These are phyloP conservation scores for Heliconius eleuchia DNA, from an alignment of 1,140 invertebrate species.

Conservation along the genomic window DNA sequence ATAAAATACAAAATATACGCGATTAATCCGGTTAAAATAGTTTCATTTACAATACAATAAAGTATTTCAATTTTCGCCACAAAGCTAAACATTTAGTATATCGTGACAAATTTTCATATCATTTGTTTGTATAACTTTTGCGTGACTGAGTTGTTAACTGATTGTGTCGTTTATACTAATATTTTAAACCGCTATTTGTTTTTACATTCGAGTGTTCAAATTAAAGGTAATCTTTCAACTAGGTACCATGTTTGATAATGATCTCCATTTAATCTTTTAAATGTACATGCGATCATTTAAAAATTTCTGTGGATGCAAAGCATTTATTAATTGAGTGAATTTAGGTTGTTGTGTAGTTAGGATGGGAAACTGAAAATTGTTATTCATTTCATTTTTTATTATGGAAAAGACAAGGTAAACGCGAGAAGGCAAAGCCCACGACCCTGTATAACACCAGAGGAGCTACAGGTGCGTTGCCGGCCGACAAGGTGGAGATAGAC, in stretches of 20 bases:
- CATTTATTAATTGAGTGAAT: not conserved
- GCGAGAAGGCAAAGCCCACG: too few relatives aligned
- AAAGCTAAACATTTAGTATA: slow-evolving; percentile 22
- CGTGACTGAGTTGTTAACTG: slow-evolving; percentile 27
- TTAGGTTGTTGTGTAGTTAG: too few relatives aligned
- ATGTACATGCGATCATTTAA: not conserved
- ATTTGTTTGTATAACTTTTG: slow-evolving; percentile 22
- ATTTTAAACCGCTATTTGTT: slow-evolving; percentile 1
- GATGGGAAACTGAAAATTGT: too few relatives aligned
- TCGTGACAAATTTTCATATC: slow-evolving; percentile 17
- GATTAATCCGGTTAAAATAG: too few relatives aligned
- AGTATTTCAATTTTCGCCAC: slow-evolving; percentile 18
- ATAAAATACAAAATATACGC: too few relatives aligned
- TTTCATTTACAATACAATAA: not conserved
- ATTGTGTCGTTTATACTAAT: slow-evolving; percentile 14
- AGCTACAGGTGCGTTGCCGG: too few relatives aligned
- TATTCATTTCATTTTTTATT: too few relatives aligned
- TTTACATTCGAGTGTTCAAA: not conserved
- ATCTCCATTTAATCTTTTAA: not conserved
- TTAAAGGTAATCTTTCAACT: not conserved
- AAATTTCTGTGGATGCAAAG: not conserved
- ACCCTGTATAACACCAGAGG: too few relatives aligned
- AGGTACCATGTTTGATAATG: not conserved
- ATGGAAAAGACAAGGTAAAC: too few relatives aligned
- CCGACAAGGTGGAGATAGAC: too few relatives aligned